Evolutionary conservation across 2,797 vertebrate species (phyloP), one percentile per base, ranked within the genome.

Genomic region (Sorex maritimensis): DNA sequence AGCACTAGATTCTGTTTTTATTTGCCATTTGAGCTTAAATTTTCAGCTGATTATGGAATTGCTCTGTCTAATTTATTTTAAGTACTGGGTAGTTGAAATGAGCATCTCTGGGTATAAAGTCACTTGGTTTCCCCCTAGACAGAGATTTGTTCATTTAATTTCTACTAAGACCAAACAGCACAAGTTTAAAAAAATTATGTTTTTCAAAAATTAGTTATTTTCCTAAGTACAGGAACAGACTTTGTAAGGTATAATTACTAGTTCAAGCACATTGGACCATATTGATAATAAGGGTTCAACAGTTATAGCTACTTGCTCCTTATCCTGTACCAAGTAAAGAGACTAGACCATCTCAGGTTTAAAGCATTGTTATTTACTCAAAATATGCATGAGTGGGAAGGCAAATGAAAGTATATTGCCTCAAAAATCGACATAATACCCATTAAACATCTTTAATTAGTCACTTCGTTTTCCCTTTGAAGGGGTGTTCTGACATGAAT

Each of bases 1-100:
- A 88, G 12, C 26, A 14, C 61, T 55, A 52, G 34, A 28, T 84
- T 63, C 49, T 94, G 23, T 17, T 67, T 90, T 90, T 46, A 21
- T 2, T 77, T 89, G 13, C 73, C 30, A 28, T 28, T 85, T 23
- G 17, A 58, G 46, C 28, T 14, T 7, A 41, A 5, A 72, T 89
- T 30, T 75, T 30, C 71, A 49, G 30, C 88, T 65, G 24, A 85
- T 78, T 41, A 67, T 46, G 28, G 24, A 79, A 6, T 79, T 58
- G 30, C 24, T 41, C 1, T 71, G 44, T 11, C 34, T 44, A 52
- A 12, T 3, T 72, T 12, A 67, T 49, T 86, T 71, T 78, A 38
- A 30, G 2, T 80, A 58, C 11, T 49, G 41, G 14, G 8, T 71
- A 49, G 13, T 81, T 88, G n/a, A 69, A 68, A 44, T 52, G 30